Base-by-base conservation (phyloP, 1,140 invertebrate genomes). In the Mizuhopecten yessoensis region DNA sequence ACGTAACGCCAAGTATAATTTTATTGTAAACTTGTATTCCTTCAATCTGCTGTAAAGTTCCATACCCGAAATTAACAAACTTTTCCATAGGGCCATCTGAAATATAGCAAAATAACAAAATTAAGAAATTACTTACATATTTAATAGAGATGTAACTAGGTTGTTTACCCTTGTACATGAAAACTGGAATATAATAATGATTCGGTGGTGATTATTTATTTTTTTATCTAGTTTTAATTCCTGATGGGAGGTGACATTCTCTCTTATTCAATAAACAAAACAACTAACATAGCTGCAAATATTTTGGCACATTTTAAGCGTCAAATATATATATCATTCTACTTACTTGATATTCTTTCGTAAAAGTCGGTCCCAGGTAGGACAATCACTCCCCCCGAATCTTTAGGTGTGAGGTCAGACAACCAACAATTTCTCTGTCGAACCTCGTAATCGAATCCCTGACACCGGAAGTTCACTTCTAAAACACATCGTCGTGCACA, bases 41-140 rank as follows among this genome's bases (percentile, higher is more conserved):
- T 45, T 94, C 94, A 17, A 96, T 34, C 0, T 94, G 94, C 13
- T 94, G 94, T 87, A 96, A 91, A 2, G 93, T 93, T 17, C 96
- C 95, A 87, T 93, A 93, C 13, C 96, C 96, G 88, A 95, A 96
- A 92, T 95, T 96, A 33, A 96, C 93, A 90, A 96, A 96, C 20
- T 94, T 94, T n/a, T 93, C 93, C 33, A 96, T 86, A 9, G 95
- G 92, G 13, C 95, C 96, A 91, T 94, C 95, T 96, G 92, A 89
- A 93, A 45, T 93, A 42, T 36, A 87, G 87, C 87, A 91, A 92
- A 29, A 87, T 86, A 13, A 39, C 5, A 13, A 39, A 5, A n/a
- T n/a, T n/a, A n/a, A n/a, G n/a, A n/a, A n/a, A n/a, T n/a, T n/a
- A n/a, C n/a, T n/a, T n/a, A n/a, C n/a, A n/a, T n/a, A n/a, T n/a